Conservation (phyloP, 2,888 invertebrate species). For the Troglohyphantes excavatus region DNA sequence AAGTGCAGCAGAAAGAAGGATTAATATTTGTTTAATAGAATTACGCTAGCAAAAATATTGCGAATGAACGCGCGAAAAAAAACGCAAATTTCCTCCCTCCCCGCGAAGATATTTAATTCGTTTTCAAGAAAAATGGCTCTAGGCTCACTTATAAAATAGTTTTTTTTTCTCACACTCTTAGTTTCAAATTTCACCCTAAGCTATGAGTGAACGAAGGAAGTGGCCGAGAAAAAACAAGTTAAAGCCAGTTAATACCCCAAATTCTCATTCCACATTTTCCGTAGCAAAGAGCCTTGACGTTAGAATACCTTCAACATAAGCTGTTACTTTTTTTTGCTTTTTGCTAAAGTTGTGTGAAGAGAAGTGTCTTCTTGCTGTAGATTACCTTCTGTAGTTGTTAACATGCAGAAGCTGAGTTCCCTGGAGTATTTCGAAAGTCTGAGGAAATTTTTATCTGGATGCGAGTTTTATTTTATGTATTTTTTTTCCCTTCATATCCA, state of each 20-base stretch:
- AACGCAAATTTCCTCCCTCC: slow-evolving; percentile 13
- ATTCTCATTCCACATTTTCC: slow-evolving; percentile 44
- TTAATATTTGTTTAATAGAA: slow-evolving; percentile 72
- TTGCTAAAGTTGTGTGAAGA: slow-evolving; percentile 33
- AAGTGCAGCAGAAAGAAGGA: slow-evolving; percentile 46
- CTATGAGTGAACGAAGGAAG: slow-evolving; percentile 33
- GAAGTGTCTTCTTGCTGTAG: slow-evolving; percentile 58
- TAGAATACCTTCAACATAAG: slow-evolving; percentile 38
- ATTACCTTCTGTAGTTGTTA: slow-evolving; percentile 61
- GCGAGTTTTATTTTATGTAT: slow-evolving; percentile 31
- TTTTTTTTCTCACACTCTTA: slow-evolving; percentile 50
- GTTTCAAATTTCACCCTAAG: slow-evolving; percentile 66
- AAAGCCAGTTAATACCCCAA: slow-evolving; percentile 68
- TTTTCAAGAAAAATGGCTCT: slow-evolving; percentile 37
- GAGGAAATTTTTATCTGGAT: slow-evolving; percentile 63
- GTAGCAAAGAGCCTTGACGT: slow-evolving; percentile 3
- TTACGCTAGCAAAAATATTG: slow-evolving; percentile 65
- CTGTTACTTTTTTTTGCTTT: slow-evolving; percentile 51
- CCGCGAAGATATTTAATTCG: slow-evolving; percentile 50
- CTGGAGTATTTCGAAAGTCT: slow-evolving; percentile 35
- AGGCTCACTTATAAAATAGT: slow-evolving; percentile 36
- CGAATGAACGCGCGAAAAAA: slow-evolving; percentile 33
- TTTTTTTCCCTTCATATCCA: slow-evolving; percentile 10
- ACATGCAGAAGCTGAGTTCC: slow-evolving; percentile 42
- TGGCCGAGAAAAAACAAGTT: slow-evolving; percentile 61